Evolutionary conservation across 2,888 invertebrate genomes (phyloP).

Genomic region (Chrysomela aeneicollis): DNA sequence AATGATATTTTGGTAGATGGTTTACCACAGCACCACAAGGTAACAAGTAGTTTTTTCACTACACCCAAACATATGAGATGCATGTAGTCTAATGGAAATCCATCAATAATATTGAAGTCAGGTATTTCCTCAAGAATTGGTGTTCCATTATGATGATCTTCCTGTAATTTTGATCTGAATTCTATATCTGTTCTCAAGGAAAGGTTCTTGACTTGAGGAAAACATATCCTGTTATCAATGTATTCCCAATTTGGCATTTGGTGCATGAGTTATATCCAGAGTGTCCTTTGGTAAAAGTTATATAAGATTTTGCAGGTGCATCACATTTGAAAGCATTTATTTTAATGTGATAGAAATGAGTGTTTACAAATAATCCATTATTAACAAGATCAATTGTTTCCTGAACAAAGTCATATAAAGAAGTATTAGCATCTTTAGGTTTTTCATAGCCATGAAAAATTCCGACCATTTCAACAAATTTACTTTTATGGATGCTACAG

Average conservation of each 20-base stretch:
- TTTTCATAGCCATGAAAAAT: conserved; percentile 37
- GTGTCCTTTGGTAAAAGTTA: conserved; percentile 37
- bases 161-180: conserved; percentile 15
- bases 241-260: conserved; percentile 33
- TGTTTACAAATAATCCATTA: conserved; percentile 14
- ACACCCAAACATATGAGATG: conserved; percentile 15
- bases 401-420: conserved; percentile 32
- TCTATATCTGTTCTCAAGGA: conserved; percentile 15
- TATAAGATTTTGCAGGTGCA: conserved; percentile 36
- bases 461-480: conserved; percentile 36
- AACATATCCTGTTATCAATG: conserved; percentile 26
- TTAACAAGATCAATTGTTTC: conserved; percentile 28
- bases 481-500: conserved; percentile 28
- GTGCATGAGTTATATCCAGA: conserved; percentile 39
- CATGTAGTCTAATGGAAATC: conserved; percentile 20
- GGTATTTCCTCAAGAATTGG: conserved; percentile 13
- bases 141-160: conserved; percentile 18
- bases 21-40: conserved; percentile 2
- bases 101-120: conserved; percentile 8
- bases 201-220: conserved; percentile 26
- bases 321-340: conserved; percentile 36
- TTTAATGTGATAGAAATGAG: conserved; percentile 27
- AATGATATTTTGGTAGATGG: conserved; percentile 15
- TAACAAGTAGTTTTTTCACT: conserved; percentile 5
- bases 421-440: conserved; percentile 35